Base-by-base conservation (phyloP, 1,140 invertebrate species). In the Bactericera cockerelli region DNA sequence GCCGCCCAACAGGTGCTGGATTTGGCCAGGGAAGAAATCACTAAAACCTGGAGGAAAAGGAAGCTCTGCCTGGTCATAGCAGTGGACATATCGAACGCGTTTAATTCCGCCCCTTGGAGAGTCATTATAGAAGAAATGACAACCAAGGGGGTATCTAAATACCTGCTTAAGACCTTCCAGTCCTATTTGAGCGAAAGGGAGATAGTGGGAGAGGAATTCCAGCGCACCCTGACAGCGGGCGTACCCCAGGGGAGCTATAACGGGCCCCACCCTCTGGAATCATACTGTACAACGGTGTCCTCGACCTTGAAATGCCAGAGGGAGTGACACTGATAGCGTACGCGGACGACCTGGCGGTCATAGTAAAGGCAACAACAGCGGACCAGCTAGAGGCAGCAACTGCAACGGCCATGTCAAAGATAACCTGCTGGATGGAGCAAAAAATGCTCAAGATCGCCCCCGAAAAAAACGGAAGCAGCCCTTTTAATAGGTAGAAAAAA, bases 191-290 rank as follows among this genome's bases (percentile, higher is more conserved):
- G 39, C 24, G 24, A 59, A 3, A 59, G 57, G 36, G 6, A 16
- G 16, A 2, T 59, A 8, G 26, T 42, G 10, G 57, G 57, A 10
- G 57, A 59, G 36, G 25, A 24, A 39, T 8, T 22, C 19, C 31
- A 26, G 14, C 22, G 31, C 1, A 4, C 25, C 0, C 63, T 67
- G 2, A 69, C 65, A 0, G 70, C 66, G 63, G 72, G 74, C 0
- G 71, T 74, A 36, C 73, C 74, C 1, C 72, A 76, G 61, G 73
- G 73, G 0, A 75, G 71, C 0, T 68, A 74, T 1, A 59, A 73
- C 0, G 71, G 72, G 1, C n/a, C 70, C 73, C 0, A 38, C 62
- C 1, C 59, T 74, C 0, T 76, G 74, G 71, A 75, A 74, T n/a
- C 57, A n/a, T 74, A 0, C 60, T 73, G 11, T 70, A 75, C 21